phyloP scores from a whole-genome alignment of 2,888 invertebrate genomes.

The Epistrophella euchroma region DNA sequence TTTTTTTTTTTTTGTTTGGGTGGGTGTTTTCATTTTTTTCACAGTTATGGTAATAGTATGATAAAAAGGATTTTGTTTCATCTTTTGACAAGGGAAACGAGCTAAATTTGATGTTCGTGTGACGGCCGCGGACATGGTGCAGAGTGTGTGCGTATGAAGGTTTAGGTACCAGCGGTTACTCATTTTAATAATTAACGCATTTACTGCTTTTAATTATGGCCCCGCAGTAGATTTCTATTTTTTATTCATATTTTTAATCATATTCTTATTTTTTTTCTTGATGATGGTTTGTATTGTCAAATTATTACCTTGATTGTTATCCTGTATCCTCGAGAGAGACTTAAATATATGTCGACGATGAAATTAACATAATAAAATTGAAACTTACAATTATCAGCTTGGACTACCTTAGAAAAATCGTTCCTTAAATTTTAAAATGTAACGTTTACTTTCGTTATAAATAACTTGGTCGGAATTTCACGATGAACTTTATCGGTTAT shows the following conservation, averaged over 20 bases:
- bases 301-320: slow-evolving; percentile 25
- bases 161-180: slow-evolving; percentile 49
- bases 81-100: slow-evolving; percentile 50
- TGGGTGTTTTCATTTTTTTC: slow-evolving; percentile 51
- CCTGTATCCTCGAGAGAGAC: neutral
- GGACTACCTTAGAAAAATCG: too few species aligned
- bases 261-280: neutral
- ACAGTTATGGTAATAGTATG: slow-evolving; percentile 72
- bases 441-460: too few species aligned
- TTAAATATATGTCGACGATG: neutral
- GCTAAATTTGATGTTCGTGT: slow-evolving; percentile 27
- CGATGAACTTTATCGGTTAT: too few species aligned
- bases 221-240: slow-evolving; percentile 56
- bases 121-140: neutral
- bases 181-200: slow-evolving; percentile 69
- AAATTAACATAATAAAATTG: slow-evolving; percentile 7
- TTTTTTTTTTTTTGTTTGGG: neutral
- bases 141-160: neutral
- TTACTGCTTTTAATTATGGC: slow-evolving; percentile 71
- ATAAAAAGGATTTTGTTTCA: slow-evolving; percentile 72
- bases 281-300: slow-evolving; percentile 41
- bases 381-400: neutral
- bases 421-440: too few species aligned
- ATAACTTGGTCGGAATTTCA: too few species aligned
- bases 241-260: too few species aligned